A percentile compares a stretch with the other conserved stretches of the same genome.
Evolutionary conservation across 2,797 vertebrate genomes (phyloP).

Genomic region (Myotis findleyi): DNA sequence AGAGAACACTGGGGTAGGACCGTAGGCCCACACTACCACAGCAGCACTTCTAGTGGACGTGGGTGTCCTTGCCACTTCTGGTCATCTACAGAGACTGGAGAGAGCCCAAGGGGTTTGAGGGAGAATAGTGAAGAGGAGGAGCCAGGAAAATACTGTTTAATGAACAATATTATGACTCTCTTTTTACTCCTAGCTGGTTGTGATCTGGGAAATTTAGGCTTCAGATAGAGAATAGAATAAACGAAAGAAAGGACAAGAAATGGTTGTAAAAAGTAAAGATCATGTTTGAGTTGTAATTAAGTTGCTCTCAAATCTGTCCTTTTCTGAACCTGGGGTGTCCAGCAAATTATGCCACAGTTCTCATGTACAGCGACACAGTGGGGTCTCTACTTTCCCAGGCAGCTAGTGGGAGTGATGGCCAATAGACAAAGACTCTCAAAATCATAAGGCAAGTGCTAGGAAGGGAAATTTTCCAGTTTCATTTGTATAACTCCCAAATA

Average conservation of each 20-base stretch:
- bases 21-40: too few species aligned
- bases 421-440: background rate
- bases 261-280: background rate
- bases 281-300: background rate
- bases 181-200: background rate
- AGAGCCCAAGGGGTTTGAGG: background rate
- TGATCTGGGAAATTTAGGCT: background rate
- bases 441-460: background rate
- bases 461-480: background rate
- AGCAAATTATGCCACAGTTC: background rate
- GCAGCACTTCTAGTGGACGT: background rate
- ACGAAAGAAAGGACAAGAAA: background rate
- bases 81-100: background rate
- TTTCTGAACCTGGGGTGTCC: background rate
- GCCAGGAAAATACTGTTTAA: background rate
- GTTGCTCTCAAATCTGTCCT: background rate
- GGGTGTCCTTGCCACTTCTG: background rate
- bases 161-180: background rate
- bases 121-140: background rate
- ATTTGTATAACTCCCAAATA: conserved; percentile 14
- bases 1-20: background rate
- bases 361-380: rapidly evolving
- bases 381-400: background rate
- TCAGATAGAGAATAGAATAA: conserved; percentile 33
- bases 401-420: background rate